phyloP scores from a whole-genome alignment of 2,113 vertebrate genomes.

The Felis chaus region DNA sequence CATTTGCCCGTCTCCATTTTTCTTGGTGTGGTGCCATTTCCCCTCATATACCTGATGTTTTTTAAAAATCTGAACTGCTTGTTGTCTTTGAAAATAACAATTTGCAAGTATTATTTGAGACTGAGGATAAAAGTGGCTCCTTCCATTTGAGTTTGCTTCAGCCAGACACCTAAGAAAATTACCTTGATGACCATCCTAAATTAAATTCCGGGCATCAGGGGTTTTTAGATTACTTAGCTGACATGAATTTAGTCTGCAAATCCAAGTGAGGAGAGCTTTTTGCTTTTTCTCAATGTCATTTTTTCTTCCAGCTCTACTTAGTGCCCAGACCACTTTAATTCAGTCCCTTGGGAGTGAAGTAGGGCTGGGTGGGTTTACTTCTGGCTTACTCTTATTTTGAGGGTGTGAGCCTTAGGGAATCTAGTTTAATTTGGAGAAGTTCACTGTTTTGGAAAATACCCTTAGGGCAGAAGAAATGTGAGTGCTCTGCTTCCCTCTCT shows the following conservation, averaged over 20 bases:
- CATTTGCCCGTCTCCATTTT: neutral
- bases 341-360: neutral
- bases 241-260: neutral
- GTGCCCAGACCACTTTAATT: neutral
- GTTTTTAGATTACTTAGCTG: neutral
- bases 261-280: neutral
- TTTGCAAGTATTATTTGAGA: neutral
- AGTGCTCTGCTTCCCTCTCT: neutral
- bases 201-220: neutral
- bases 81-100: neutral
- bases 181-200: neutral
- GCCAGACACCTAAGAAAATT: neutral
- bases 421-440: constrained; percentile 17
- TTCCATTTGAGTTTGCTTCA: neutral
- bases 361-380: neutral
- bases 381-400: neutral
- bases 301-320: neutral
- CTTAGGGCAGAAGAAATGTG: neutral
- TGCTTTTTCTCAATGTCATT: neutral
- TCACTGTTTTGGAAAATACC: neutral
- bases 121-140: neutral
- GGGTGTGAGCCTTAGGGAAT: neutral
- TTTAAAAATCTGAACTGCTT: neutral
- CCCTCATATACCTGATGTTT: neutral
- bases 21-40: neutral